phyloP scores from a whole-genome alignment of 1,140 invertebrate genomes.

The Tribolium castaneum region DNA sequence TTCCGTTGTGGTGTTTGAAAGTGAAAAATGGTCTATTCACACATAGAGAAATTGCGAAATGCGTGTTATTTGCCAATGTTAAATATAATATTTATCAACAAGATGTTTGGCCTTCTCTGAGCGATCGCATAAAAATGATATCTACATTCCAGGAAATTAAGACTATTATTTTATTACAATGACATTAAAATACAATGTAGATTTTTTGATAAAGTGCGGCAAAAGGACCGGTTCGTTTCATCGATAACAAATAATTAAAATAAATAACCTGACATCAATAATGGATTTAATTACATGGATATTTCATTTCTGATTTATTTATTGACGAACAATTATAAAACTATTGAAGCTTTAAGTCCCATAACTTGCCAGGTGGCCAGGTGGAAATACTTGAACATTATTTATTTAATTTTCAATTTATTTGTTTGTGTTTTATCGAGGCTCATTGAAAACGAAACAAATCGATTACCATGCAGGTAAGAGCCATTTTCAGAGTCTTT shows the following conservation, averaged over 20 bases:
- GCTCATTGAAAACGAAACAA: constrained; percentile 47
- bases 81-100: constrained; percentile 31
- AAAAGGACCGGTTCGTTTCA: constrained; percentile 4
- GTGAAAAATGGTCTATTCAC: not conserved
- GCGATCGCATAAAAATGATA: constrained; percentile 38
- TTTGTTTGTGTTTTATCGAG: constrained; percentile 44
- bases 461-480: constrained; percentile 40
- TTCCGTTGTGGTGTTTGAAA: not conserved
- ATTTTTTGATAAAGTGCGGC: not conserved
- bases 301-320: constrained; percentile 46
- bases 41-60: constrained; percentile 10
- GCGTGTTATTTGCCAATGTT: constrained; percentile 36
- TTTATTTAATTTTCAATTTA: constrained; percentile 50
- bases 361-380: constrained; percentile 45
- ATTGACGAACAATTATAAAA: constrained; percentile 47
- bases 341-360: constrained; percentile 44
- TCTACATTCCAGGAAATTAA: constrained; percentile 43
- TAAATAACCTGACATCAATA: constrained; percentile 43
- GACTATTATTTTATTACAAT: constrained; percentile 38
- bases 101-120: constrained; percentile 44
- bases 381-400: constrained; percentile 44
- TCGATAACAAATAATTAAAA: constrained; percentile 33
- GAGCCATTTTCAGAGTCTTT: constrained; percentile 33
- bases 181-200: constrained; percentile 25
- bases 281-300: constrained; percentile 44